Percentiles rank a stretch among this genome's conserved stretches.
Conservation (phyloP, 2,797 vertebrate species). For the Sebastiscus tertius region DNA sequence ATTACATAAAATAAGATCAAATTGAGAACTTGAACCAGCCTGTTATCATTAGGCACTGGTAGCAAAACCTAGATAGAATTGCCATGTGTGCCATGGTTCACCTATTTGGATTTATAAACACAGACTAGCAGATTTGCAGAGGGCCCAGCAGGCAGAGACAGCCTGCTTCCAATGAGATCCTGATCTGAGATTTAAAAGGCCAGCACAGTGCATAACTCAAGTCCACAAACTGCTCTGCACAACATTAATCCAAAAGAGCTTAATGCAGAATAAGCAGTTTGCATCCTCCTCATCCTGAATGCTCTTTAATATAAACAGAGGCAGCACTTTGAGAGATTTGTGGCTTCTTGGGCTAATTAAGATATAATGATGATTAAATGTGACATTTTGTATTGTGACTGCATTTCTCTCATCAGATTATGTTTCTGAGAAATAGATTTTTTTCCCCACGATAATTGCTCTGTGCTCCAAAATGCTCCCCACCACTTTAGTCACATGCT, state of each 20-base stretch:
- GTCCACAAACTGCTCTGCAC: slow-evolving; percentile 57
- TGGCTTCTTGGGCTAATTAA: slow-evolving; percentile 57
- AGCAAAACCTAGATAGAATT: slow-evolving; percentile 22
- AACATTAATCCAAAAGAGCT: slow-evolving; percentile 60
- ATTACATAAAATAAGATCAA: neutral
- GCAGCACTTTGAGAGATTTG: slow-evolving; percentile 53
- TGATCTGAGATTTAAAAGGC: slow-evolving; percentile 58
- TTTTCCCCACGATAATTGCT: slow-evolving; percentile 64
- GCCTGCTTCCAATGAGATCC: slow-evolving; percentile 56
- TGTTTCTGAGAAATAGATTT: slow-evolving; percentile 62
- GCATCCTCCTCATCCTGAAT: slow-evolving; percentile 38
- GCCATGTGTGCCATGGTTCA: slow-evolving; percentile 43
- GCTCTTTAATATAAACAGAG: slow-evolving; percentile 49
- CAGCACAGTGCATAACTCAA: slow-evolving; percentile 62
- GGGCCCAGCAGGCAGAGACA: slow-evolving; percentile 28
- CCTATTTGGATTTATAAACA: slow-evolving; percentile 50
- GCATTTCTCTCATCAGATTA: slow-evolving; percentile 68
- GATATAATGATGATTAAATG: slow-evolving; percentile 64
- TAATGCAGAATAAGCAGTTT: slow-evolving; percentile 59
- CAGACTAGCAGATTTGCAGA: slow-evolving; percentile 41
- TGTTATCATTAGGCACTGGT: slow-evolving; percentile 14
- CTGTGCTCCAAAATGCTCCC: slow-evolving; percentile 68
- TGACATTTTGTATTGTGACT: slow-evolving; percentile 67
- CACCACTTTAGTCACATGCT: slow-evolving; percentile 78
- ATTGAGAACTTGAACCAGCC: neutral